Conservation (phyloP, 1,140 invertebrate genomes). For the Formica selysi region DNA sequence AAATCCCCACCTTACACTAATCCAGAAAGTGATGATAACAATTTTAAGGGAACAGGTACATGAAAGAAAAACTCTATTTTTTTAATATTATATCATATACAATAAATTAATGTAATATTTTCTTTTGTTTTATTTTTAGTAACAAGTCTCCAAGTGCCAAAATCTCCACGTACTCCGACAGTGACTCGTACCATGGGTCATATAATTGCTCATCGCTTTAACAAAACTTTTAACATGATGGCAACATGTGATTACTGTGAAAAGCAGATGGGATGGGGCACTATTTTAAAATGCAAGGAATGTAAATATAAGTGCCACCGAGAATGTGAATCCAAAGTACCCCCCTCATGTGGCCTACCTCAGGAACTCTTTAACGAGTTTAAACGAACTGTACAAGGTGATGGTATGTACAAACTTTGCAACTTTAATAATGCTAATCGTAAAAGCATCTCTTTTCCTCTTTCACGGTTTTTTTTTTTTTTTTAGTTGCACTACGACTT, state of each 20-base stretch:
- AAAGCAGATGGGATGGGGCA: constrained; percentile 93
- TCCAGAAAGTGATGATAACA: constrained; percentile 88
- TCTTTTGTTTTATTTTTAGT: constrained; percentile 70
- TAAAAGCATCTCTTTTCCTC: not conserved
- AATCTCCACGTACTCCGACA: constrained; percentile 92
- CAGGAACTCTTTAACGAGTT: constrained; percentile 93
- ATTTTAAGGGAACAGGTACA: constrained; percentile 83
- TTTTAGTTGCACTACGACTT: not conserved
- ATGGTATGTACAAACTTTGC: constrained; percentile 84
- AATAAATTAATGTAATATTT: constrained; percentile 26
- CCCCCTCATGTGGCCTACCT: constrained; percentile 96
- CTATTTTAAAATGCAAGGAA: constrained; percentile 95
- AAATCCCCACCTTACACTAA: constrained; percentile 89
- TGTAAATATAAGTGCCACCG: constrained; percentile 98
- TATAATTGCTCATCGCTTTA: constrained; percentile 96
- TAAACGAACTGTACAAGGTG: constrained; percentile 89
- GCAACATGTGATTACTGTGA: constrained; percentile 96
- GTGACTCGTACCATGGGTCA: constrained; percentile 94
- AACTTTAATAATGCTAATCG: not conserved
- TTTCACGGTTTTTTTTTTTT: not conserved
- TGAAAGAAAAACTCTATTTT: constrained; percentile 28
- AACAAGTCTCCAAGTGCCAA: constrained; percentile 89
- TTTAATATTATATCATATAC: not conserved
- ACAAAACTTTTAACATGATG: constrained; percentile 95
- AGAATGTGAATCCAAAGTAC: constrained; percentile 96